Base-by-base conservation (phyloP, 2,888 invertebrate species). In the Anarsia innoxiella region DNA sequence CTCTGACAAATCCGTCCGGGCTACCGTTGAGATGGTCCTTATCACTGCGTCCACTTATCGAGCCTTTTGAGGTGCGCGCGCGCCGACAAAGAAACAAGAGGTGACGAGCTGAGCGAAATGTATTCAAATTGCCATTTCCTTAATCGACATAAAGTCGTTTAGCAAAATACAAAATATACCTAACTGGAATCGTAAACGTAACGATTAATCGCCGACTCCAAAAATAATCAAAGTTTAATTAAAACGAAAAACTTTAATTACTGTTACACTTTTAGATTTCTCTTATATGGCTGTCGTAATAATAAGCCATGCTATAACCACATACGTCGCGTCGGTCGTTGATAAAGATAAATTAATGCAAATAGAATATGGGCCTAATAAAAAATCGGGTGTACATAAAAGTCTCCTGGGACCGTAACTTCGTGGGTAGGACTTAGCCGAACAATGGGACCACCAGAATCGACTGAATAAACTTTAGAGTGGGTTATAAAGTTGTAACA, bases 401-500 rank as follows among this genome's bases (percentile, higher is more conserved):
- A 68, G 67, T 66, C 53, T 56, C 57, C 72, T 55, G 46, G 51
- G 49, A 41, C n/a, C n/a, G n/a, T n/a, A n/a, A n/a, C 40, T 45
- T 37, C 67, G 56, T 53, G 52, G 54, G 53, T 59, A 61, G 63
- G 70, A 53, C 69, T 72, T 70, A 69, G 56, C 39, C 49, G 23
- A 65, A 70, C 82, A 83, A 84, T 79, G 68, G 82, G 83, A 84
- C 83, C 83, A 83, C 83, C 83, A 70, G 65, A 77, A 75, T 71
- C 65, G 76, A 61, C 65, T 63, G 73, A 68, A 77, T 77, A 71
- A 76, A 76, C 58, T 77, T 77, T 65, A 73, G 82, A 82, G 83
- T 77, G 78, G 78, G 68, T 64, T 65, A 51, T 70, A 70, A 83
- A 84, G 14, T 27, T 41, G 51, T 68, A 66, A 84, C 83, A 76